Evolutionary conservation across 2,888 invertebrate genomes (phyloP), one percentile per base, ranked within the genome.

Genomic region (Drosophila subsilvestris): DNA sequence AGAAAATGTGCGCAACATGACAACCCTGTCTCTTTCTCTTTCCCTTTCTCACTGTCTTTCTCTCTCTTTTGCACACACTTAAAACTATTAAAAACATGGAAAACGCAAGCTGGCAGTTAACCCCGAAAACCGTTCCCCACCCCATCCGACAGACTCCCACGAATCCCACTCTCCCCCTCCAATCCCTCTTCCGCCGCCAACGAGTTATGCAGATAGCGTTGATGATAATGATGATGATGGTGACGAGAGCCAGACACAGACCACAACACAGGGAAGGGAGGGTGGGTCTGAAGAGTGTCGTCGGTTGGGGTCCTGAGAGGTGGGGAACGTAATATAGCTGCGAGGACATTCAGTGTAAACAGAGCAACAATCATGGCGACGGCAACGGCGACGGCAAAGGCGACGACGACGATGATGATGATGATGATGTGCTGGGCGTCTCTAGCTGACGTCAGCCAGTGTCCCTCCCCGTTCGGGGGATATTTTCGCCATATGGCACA

Each of bases 401-500:
- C 42, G 55, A 10, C 17, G 27, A 27, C 27, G n/a, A 29, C 27
- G 70, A 57, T 65, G 49, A 14, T 44, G 48, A 70, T 27, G 43
- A 51, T 45, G 63, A 51, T 37, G 44, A 22, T 22, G 22, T 22
- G 22, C 3, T 29, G 22, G 62, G 44, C 43, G 47, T 37, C 75
- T 53, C 61, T 59, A 63, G 72, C 75, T 85, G 76, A 86, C 81
- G 79, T 84, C 83, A 83, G 60, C 68, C 57, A 54, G 43, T 18
- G n/a, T 43, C 53, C 45, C 44, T 55, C 48, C 44, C 44, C 43
- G 47, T 48, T 56, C 51, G 73, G 63, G 48, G 48, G 74, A 83
- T 78, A 88, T 82, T 88, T 72, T 79, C 80, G 74, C 90, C 90
- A 90, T 90, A 90, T 90, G 89, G 86, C 80, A 84, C 66, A 74